These are phyloP conservation scores for Centropristis striata DNA, from an alignment of 2,113 vertebrate genomes.

Conservation along the genomic window DNA sequence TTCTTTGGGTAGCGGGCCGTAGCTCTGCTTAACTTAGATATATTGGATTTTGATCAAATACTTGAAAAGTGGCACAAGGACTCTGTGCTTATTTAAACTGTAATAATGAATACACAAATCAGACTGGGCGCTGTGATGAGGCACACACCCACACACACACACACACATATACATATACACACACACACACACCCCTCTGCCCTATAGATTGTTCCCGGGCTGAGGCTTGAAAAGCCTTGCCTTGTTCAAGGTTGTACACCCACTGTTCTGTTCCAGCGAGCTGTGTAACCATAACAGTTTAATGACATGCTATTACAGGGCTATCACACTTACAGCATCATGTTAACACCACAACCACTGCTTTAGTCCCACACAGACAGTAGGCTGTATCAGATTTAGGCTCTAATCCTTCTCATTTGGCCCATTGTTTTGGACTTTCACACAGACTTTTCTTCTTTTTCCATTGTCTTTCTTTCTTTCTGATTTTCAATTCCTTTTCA, in stretches of 20 bases:
- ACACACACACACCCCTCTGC: constrained; percentile 43
- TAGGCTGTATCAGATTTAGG: constrained; percentile 59
- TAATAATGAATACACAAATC: constrained; percentile 83
- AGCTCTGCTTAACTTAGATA: constrained; percentile 69
- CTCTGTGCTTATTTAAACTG: constrained; percentile 83
- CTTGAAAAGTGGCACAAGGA: constrained; percentile 67
- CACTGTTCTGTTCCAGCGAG: constrained; percentile 77
- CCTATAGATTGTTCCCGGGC: constrained; percentile 62
- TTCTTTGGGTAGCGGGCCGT: constrained; percentile 74
- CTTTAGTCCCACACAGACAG: constrained; percentile 69
- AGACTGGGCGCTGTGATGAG: constrained; percentile 58
- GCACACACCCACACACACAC: not conserved
- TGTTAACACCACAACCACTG: constrained; percentile 79
- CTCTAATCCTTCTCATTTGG: constrained; percentile 56
- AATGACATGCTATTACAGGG: constrained; percentile 82
- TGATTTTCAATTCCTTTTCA: not conserved
- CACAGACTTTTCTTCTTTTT: constrained; percentile 1
- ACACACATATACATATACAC: not conserved
- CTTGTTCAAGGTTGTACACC: constrained; percentile 79
- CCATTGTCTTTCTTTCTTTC: not conserved
- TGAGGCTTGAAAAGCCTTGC: constrained; percentile 66
- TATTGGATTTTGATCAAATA: constrained; percentile 82
- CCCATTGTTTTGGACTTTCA: constrained; percentile 44
- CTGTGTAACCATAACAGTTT: constrained; percentile 85
- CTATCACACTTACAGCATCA: constrained; percentile 79